Evolutionary conservation across 2,888 invertebrate genomes (phyloP).

Genomic region (Heliconius sara): DNA sequence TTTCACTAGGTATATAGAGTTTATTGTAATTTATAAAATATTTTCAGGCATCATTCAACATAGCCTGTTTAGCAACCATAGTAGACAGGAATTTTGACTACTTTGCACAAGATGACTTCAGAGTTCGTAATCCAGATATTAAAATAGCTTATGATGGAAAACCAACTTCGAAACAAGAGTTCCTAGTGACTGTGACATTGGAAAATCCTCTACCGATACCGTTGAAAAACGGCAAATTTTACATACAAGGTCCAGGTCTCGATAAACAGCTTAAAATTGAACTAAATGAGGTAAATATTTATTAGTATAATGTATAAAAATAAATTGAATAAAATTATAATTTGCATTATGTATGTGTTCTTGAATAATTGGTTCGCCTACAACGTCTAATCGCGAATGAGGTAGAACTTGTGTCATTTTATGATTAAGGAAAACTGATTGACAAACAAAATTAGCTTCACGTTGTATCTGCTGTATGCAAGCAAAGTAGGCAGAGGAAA

Average conservation of each 20-base stretch:
- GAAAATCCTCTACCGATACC: slow-evolving; percentile 93
- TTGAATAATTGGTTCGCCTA: too few relatives aligned
- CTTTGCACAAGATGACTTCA: slow-evolving; percentile 94
- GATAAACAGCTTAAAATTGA: slow-evolving; percentile 89
- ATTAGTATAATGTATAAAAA: not conserved
- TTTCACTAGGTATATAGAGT: not conserved
- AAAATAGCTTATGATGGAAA: slow-evolving; percentile 87
- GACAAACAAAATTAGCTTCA: too few relatives aligned
- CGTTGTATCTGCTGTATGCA: too few relatives aligned
- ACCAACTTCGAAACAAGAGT: slow-evolving; percentile 79
- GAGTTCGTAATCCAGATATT: slow-evolving; percentile 94
- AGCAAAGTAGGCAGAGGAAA: too few relatives aligned
- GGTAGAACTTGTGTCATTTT: too few relatives aligned
- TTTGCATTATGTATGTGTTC: too few relatives aligned
- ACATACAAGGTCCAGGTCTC: slow-evolving; percentile 92
- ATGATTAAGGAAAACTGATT: not conserved
- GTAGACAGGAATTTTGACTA: slow-evolving; percentile 93
- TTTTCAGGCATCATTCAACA: slow-evolving; percentile 88
- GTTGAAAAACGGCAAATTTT: slow-evolving; percentile 90
- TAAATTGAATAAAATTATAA: too few relatives aligned
- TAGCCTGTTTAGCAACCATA: slow-evolving; percentile 91
- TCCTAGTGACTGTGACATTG: slow-evolving; percentile 86
- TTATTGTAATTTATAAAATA: not conserved
- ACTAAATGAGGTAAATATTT: slow-evolving; percentile 82
- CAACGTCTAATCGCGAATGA: too few relatives aligned